Evolutionary conservation across 2,888 invertebrate species (phyloP), one percentile per base, ranked within the genome.

Genomic region (Ichneumon xanthorius): DNA sequence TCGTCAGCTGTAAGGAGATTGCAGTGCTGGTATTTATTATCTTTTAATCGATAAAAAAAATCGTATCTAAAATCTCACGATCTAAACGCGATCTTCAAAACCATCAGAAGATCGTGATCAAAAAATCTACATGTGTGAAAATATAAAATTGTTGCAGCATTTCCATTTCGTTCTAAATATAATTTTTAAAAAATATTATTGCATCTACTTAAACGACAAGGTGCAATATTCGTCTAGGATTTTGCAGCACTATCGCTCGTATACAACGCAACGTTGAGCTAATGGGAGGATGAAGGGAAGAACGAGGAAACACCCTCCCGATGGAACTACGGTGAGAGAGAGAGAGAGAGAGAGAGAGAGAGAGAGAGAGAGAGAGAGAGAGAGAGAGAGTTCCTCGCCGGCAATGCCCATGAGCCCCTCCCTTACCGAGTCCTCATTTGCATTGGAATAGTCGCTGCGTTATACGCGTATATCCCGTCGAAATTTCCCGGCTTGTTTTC

Each of bases 401-500:
- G 26, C 58, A 55, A 33, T 72, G 65, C 71, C 67, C 40, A 58
- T 61, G 77, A 67, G 71, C 77, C 75, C 75, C 68, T 84, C 76
- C 86, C 84, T 79, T 82, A 81, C 83, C 83, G 77, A 77, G 83
- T 80, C 58, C 88, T 89, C 87, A 89, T 89, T 89, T 89, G 87
- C 89, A 89, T 89, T 65, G 88, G 88, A 89, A 89, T 89, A 86
- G 87, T 85, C 85, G 82, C 75, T 50, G 26, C 79, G 80, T 85
- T 85, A 83, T 86, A 80, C 80, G 63, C 73, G 48, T 72, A 65
- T 86, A 78, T 78, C 72, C 81, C 76, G 73, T 73, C 72, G 85
- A 85, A 88, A 86, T 85, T 86, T 85, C 84, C 82, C 83, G 82
- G 86, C 87, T 87, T 88, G 88, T 88, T 89, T 89, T 88, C 87